Base-by-base conservation (phyloP, 2,888 invertebrate genomes). In the Theretra japonica region DNA sequence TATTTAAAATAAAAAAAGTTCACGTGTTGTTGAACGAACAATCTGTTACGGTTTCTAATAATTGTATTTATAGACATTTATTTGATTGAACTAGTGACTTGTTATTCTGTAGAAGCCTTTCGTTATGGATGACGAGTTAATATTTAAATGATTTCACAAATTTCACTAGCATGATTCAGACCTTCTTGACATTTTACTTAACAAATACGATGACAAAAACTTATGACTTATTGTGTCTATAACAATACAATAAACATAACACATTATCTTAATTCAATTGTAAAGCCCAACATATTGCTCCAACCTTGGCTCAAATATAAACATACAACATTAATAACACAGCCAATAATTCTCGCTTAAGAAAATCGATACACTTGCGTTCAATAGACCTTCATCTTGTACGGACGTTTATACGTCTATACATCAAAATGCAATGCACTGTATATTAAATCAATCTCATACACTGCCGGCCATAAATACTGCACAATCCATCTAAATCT, bases 401-500 rank as follows among this genome's bases (percentile, higher is more conserved):
- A 41, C 48, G 65, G 65, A 65, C 65, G 23, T 65, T 65, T 65
- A 65, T 65, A 65, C 41, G 65, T 65, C 48, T 48, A 65, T 65
- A 65, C 48, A 65, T 65, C 65, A 65, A 65, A 65, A 65, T 65
- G 41, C 41, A 48, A 65, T 65, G 65, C 65, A 65, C 48, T 65
- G 65, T 65, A 65, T 65, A 48, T 65, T 65, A 65, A 65, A 65
- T 65, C 65, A 65, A 65, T 65, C 65, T 48, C 60, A 65, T 65
- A 65, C 65, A 65, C 65, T 48, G 65, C 41, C 48, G 17, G 70
- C 74, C 71, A 71, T 71, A 65, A 71, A 71, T 71, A 71, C 65
- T 75, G 71, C 75, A 60, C 80, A 74, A 79, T 83, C 80, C 83
- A 80, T 84, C 85, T 83, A 81, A 83, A 83, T 83, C 82, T 80